phyloP scores from a whole-genome alignment of 1,140 invertebrate species.

The Rhynchophorus ferrugineus region DNA sequence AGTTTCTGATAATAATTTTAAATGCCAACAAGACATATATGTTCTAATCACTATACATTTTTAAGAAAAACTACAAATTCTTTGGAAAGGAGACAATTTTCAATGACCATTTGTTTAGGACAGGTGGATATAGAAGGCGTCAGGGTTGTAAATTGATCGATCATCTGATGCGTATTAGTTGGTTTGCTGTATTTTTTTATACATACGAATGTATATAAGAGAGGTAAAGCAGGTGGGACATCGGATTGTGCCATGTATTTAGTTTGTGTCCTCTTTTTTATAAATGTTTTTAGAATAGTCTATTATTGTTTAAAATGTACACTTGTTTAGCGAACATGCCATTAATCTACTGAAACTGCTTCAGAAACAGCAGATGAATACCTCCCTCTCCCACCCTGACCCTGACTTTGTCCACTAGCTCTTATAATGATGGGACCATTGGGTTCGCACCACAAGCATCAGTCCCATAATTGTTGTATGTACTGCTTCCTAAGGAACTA shows the following conservation, averaged over 20 bases:
- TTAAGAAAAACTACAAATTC: too few species aligned
- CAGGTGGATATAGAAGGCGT: too few species aligned
- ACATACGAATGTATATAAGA: conserved; percentile 17
- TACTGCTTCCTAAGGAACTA: conserved; percentile 41
- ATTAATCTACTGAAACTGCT: conserved; percentile 29
- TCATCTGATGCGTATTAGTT: too few species aligned
- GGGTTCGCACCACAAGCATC: conserved; percentile 6
- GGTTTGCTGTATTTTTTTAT: neutral
- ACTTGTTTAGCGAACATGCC: conserved; percentile 40
- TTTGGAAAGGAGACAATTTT: too few species aligned
- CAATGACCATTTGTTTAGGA: too few species aligned
- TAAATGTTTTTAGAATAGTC: conserved; percentile 40
- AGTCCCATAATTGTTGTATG: conserved; percentile 32
- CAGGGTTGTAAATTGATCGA: too few species aligned
- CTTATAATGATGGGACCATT: conserved; percentile 23
- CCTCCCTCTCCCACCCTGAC: conserved; percentile 2
- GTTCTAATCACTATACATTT: too few species aligned
- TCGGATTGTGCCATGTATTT: conserved; percentile 38
- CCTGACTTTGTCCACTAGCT: conserved; percentile 36
- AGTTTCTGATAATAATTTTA: too few species aligned
- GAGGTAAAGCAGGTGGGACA: conserved; percentile 6
- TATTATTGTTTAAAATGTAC: conserved; percentile 41
- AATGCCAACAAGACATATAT: too few species aligned
- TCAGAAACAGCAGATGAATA: conserved; percentile 11
- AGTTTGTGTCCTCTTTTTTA: conserved; percentile 38